A percentile compares a stretch with the other conserved stretches of the same genome.
Conservation (phyloP, 2,797 vertebrate genomes). For the Eremophila alpestris region DNA sequence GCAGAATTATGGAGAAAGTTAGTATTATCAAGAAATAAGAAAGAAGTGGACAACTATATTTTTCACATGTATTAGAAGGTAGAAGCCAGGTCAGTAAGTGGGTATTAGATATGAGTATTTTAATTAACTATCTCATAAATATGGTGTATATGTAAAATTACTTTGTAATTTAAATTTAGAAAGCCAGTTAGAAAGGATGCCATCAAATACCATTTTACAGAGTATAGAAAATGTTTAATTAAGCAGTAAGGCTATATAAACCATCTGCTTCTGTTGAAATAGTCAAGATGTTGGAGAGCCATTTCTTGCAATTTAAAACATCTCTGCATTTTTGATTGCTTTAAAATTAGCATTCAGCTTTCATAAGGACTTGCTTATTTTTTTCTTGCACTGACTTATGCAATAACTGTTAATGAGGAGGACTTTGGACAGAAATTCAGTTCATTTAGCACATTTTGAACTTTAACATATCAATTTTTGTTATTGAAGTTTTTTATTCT, state of each 20-base stretch:
- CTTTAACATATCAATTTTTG: not conserved
- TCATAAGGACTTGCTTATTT: not conserved
- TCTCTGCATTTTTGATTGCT: constrained; percentile 32
- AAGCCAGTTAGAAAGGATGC: not conserved
- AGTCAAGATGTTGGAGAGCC: constrained; percentile 31
- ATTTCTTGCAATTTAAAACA: constrained; percentile 26
- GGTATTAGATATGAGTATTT: not conserved
- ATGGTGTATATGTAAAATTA: not conserved
- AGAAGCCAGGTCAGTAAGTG: not conserved
- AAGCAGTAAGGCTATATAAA: constrained; percentile 38
- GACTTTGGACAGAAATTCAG: not conserved
- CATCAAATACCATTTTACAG: constrained; percentile 18
- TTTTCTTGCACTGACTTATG: not conserved
- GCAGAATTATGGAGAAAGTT: not conserved
- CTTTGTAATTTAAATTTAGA: not conserved
- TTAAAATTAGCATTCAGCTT: constrained; percentile 36
- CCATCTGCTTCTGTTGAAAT: constrained; percentile 41
- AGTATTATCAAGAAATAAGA: not conserved
- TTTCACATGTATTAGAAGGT: not conserved
- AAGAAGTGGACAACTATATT: not conserved
- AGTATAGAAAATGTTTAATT: constrained; percentile 48
- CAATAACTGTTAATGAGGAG: constrained; percentile 1
- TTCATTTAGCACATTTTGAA: not conserved
- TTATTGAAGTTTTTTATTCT: not conserved
- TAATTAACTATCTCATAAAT: not conserved